Percentiles rank a stretch among this genome's conserved stretches.
Conservation (phyloP, 2,113 vertebrate species). For the Typhlomys cinereus region DNA sequence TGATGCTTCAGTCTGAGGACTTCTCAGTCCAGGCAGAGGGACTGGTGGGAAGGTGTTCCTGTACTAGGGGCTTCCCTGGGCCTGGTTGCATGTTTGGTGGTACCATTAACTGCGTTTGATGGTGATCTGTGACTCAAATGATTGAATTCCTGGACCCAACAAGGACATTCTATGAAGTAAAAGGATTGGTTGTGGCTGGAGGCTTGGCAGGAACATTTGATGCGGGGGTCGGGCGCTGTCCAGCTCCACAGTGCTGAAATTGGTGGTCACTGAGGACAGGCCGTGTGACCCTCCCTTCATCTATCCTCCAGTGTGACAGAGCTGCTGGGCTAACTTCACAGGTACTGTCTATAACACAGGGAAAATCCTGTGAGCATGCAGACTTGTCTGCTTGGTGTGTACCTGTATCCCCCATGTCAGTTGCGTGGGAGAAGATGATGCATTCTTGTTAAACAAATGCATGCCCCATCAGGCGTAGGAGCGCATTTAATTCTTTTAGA, state of each 20-base stretch:
- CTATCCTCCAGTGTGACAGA: neutral
- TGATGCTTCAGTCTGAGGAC: neutral
- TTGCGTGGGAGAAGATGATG: neutral
- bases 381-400: neutral
- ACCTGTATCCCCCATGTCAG: neutral
- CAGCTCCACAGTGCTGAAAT: neutral
- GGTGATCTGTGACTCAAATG: neutral
- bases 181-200: too few relatives aligned
- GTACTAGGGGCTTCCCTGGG: neutral
- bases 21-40: neutral
- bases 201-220: rapidly evolving
- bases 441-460: neutral
- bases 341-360: neutral
- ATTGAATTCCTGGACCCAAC: neutral
- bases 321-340: neutral
- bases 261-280: rapidly evolving
- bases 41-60: neutral
- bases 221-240: neutral
- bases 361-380: neutral
- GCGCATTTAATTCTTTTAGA: neutral
- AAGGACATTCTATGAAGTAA: too few relatives aligned
- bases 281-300: neutral
- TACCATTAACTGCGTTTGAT: neutral
- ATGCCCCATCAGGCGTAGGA: neutral
- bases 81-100: neutral